A percentile compares a stretch with the other conserved stretches of the same genome.
Evolutionary conservation across 2,113 vertebrate species (phyloP).

Genomic region (Circaetus cinerascens): DNA sequence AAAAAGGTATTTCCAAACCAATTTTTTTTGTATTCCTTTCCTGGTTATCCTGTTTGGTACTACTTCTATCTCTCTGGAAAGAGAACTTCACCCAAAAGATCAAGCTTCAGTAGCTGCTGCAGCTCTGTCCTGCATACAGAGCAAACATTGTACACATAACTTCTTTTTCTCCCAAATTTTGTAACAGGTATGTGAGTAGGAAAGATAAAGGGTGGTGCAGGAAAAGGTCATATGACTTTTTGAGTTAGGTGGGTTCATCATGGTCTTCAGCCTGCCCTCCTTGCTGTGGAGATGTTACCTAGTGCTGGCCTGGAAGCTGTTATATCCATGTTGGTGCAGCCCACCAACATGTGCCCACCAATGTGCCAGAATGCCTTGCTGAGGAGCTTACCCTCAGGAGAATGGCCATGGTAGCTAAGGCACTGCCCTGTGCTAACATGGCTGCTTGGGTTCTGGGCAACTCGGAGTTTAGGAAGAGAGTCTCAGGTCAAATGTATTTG

Average conservation of each 20-base stretch:
- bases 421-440: neutral
- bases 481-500: neutral
- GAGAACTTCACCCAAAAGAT: neutral
- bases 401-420: neutral
- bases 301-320: neutral
- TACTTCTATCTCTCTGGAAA: neutral
- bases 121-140: neutral
- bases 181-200: neutral
- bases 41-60: neutral
- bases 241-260: neutral
- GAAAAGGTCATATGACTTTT: neutral
- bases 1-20: neutral
- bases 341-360: no score
- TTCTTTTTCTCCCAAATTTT: neutral
- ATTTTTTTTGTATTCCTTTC: neutral
- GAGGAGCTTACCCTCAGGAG: neutral
- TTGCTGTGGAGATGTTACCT: neutral
- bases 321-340: neutral
- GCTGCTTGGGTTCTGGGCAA: neutral
- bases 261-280: neutral
- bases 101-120: neutral
- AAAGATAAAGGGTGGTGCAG: neutral
- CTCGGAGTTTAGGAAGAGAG: neutral
- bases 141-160: fast-evolving
- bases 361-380: neutral